These are phyloP conservation scores for Pantelozetes paolii DNA, from an alignment of 2,888 invertebrate species.

Conservation along the genomic window DNA sequence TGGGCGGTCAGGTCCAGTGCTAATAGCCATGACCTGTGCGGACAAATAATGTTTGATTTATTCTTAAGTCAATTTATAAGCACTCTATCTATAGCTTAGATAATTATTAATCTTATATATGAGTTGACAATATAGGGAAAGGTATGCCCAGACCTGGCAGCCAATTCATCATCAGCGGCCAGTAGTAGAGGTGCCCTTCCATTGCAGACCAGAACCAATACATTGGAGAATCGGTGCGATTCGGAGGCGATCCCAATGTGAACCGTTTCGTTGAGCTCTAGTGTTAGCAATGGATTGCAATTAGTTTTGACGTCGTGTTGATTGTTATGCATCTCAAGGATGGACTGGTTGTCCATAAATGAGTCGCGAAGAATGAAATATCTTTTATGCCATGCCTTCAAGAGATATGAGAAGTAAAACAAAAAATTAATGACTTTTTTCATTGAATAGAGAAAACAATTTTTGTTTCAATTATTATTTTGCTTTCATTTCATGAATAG, in stretches of 20 bases:
- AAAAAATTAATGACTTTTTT: too few species aligned
- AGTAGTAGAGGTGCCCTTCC: constrained; percentile 44
- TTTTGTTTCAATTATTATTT: too few species aligned
- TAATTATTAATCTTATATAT: neutral
- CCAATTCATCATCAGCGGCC: constrained; percentile 46
- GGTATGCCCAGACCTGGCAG: constrained; percentile 35
- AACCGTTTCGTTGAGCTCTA: constrained; percentile 45
- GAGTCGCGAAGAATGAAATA: constrained; percentile 46
- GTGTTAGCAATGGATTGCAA: constrained; percentile 42
- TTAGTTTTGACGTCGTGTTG: constrained; percentile 41
- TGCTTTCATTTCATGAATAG: too few species aligned
- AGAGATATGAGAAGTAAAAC: too few species aligned
- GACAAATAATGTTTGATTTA: too few species aligned
- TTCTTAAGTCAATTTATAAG: too few species aligned
- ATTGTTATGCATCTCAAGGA: constrained; percentile 45
- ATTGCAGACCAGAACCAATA: constrained; percentile 45
- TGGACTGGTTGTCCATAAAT: constrained; percentile 44
- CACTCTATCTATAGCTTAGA: too few species aligned
- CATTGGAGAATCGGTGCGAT: constrained; percentile 45
- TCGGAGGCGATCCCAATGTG: constrained; percentile 46
- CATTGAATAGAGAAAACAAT: too few species aligned
- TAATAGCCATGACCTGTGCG: constrained; percentile 44
- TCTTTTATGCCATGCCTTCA: constrained; percentile 46
- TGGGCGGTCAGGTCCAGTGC: constrained; percentile 45
- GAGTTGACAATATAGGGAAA: too few species aligned